A percentile compares a stretch with the other conserved stretches of the same genome.
phyloP scores from a whole-genome alignment of 2,888 invertebrate species.

The Deladenus siricidicola region DNA sequence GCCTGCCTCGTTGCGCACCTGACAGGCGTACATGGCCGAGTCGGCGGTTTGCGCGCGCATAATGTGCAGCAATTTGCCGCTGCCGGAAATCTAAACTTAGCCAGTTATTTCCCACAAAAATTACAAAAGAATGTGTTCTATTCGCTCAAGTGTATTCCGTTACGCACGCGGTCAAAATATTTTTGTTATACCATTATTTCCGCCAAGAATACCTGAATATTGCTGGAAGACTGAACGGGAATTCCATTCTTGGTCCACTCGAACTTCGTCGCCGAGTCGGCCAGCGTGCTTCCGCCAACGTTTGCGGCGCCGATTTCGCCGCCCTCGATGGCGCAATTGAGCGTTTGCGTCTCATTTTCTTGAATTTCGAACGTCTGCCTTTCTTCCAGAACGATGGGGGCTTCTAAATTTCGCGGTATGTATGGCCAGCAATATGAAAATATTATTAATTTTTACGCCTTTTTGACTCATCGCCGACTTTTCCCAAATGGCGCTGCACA shows the following conservation, averaged over 20 bases:
- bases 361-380: slow-evolving; percentile 48
- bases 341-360: slow-evolving; percentile 59
- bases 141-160: too few relatives aligned
- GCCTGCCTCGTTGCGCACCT: slow-evolving; percentile 64
- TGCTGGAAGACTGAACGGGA: slow-evolving; percentile 30
- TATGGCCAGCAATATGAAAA: too few relatives aligned
- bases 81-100: slow-evolving; percentile 36
- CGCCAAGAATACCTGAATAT: slow-evolving; percentile 17
- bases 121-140: too few relatives aligned
- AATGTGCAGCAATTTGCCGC: slow-evolving; percentile 41
- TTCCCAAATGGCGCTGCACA: too few relatives aligned
- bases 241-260: slow-evolving; percentile 40
- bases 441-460: too few relatives aligned
- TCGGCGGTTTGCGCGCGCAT: slow-evolving; percentile 55
- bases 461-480: too few relatives aligned
- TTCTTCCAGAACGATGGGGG: slow-evolving; percentile 21
- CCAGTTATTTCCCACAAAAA: too few relatives aligned
- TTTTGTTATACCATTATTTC: too few relatives aligned
- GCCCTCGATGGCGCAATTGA: slow-evolving; percentile 57
- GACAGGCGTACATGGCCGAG: slow-evolving; percentile 60
- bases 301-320: slow-evolving; percentile 17
- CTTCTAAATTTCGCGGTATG: not conserved
- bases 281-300: too few relatives aligned
- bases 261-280: slow-evolving; percentile 23
- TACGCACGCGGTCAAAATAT: too few relatives aligned